Conservation (phyloP, 2,113 vertebrate species). For the Cepphus grylle region DNA sequence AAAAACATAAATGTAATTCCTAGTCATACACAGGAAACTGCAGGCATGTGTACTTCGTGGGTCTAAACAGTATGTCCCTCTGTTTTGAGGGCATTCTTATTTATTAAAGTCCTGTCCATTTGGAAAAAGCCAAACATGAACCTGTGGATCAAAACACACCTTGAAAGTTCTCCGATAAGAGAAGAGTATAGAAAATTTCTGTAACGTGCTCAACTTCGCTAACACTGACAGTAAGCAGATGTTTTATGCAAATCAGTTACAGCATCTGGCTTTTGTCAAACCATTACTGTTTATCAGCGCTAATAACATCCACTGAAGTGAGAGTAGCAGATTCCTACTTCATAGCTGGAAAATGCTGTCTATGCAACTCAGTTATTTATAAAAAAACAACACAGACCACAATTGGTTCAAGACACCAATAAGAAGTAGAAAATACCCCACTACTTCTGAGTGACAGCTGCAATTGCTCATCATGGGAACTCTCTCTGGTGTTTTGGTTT, state of each 20-base stretch:
- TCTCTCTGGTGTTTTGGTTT: background rate
- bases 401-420: background rate
- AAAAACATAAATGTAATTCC: background rate
- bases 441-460: background rate
- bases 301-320: background rate
- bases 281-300: background rate
- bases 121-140: background rate
- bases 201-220: background rate
- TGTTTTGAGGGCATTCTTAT: background rate
- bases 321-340: background rate
- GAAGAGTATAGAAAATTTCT: background rate
- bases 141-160: background rate
- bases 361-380: background rate
- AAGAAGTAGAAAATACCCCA: background rate
- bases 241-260: background rate
- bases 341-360: background rate
- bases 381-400: background rate
- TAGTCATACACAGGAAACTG: background rate
- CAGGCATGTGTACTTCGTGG: background rate
- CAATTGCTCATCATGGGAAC: background rate
- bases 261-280: slow-evolving; percentile 6
- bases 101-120: background rate
- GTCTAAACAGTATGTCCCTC: background rate
- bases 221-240: background rate
- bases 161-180: background rate